These are phyloP conservation scores for Glaucopsyche alexis DNA, from an alignment of 2,888 invertebrate genomes.

Conservation along the genomic window DNA sequence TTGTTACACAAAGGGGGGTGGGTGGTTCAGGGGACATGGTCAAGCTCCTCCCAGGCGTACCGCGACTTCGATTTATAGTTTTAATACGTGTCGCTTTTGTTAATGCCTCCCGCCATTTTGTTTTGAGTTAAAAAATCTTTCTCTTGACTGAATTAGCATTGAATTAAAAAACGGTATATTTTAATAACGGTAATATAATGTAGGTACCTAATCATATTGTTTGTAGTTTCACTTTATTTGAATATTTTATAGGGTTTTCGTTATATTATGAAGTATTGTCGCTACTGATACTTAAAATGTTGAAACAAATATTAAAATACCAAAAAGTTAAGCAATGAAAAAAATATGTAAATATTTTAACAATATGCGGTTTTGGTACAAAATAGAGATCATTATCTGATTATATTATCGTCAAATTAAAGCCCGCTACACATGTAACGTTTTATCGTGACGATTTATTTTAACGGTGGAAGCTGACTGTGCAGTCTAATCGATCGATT, in stretches of 20 bases:
- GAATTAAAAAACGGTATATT: neutral
- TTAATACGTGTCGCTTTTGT: slow-evolving; percentile 54
- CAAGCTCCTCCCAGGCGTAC: slow-evolving; percentile 52
- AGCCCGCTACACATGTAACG: too few relatives aligned
- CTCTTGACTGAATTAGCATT: slow-evolving; percentile 23
- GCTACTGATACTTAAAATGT: neutral
- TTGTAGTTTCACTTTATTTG: neutral
- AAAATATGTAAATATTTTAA: too few relatives aligned
- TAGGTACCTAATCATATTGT: neutral
- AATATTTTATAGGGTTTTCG: neutral
- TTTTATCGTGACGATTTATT: too few relatives aligned
- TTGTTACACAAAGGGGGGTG: slow-evolving; percentile 46
- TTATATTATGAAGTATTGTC: neutral
- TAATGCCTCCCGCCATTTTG: slow-evolving; percentile 48
- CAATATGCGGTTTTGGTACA: too few relatives aligned
- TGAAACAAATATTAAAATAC: too few relatives aligned
- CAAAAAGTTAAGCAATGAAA: too few relatives aligned
- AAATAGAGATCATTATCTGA: too few relatives aligned
- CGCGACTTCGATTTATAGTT: slow-evolving; percentile 58
- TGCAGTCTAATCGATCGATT: too few relatives aligned
- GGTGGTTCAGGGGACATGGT: slow-evolving; percentile 55
- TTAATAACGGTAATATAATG: neutral
- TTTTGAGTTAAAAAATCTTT: slow-evolving; percentile 44
- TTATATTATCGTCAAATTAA: too few relatives aligned
- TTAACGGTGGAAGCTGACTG: too few relatives aligned